Evolutionary conservation across 2,888 invertebrate genomes (phyloP).

Genomic region (Hydropsyche betteni): DNA sequence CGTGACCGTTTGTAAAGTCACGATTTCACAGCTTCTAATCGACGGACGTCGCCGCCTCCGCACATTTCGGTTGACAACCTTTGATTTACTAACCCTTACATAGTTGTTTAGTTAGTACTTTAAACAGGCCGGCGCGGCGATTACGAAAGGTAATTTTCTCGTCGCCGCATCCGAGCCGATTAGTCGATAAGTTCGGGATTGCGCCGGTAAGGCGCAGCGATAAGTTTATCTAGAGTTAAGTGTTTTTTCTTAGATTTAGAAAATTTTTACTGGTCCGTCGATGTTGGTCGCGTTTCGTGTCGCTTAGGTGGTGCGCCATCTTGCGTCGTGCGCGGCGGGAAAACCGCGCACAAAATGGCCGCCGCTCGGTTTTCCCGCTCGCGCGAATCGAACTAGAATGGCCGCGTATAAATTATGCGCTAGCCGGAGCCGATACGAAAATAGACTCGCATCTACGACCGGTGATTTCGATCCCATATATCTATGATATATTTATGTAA

Average conservation of each 20-base stretch:
- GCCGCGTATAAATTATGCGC: constrained; percentile 34
- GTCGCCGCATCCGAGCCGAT: constrained; percentile 41
- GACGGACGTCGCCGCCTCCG: constrained; percentile 40
- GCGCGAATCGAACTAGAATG: constrained; percentile 32
- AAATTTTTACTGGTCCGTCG: constrained; percentile 50
- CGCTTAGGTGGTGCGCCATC: constrained; percentile 29
- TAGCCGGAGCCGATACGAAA: constrained; percentile 18
- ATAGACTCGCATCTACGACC: constrained; percentile 56
- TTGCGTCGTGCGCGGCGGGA: constrained; percentile 36
- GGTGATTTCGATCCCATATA: constrained; percentile 94
- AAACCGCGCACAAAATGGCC: constrained; percentile 45
- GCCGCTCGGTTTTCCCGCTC: constrained; percentile 39
- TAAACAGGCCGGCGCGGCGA: constrained; percentile 59
- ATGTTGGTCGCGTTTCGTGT: constrained; percentile 40
- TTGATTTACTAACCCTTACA: constrained; percentile 44
- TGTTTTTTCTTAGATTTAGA: constrained; percentile 44
- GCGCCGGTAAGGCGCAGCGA: not conserved
- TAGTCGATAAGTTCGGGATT: constrained; percentile 1
- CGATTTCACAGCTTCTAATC: constrained; percentile 48
- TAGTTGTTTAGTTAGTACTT: constrained; percentile 12
- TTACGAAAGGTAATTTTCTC: constrained; percentile 69
- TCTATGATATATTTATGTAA: constrained; percentile 98
- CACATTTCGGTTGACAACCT: constrained; percentile 35
- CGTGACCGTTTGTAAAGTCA: constrained; percentile 47
- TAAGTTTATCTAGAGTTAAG: not conserved